Evolutionary conservation across 2,797 vertebrate genomes (phyloP), one percentile per base, ranked within the genome.

Genomic region (Lagodon rhomboides): DNA sequence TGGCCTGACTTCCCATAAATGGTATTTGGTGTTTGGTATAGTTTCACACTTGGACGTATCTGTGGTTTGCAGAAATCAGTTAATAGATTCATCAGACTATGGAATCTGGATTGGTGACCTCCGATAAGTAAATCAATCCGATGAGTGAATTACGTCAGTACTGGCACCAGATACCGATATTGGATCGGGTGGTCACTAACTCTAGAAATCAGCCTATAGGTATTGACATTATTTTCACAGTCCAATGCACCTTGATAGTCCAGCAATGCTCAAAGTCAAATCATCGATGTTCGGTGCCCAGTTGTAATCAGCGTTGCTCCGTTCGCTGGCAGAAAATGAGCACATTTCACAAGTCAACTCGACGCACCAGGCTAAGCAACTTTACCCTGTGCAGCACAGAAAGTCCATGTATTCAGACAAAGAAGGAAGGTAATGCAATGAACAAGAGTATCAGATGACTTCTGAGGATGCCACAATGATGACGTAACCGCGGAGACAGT

Each of bases 371-470:
- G 56, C 69, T 70, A n/a, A 55, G 59, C 53, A 65, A 18, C 2
- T 6, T n/a, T 17, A 17, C 62, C 74, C 23, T 12, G 56, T 73
- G 54, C 53, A 27, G 64, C 16, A 25, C 22, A 65, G 41, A 75
- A 85, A 72, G 66, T 65, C 60, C 30, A 38, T 47, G 46, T 61
- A 73, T 56, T 64, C 73, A 75, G 17, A 55, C 53, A 58, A 73
- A 44, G 44, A 62, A 73, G 44, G 44, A 62, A 43, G 54, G 63
- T 67, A 82, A 75, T 60, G 47, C 15, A 82, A 71, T 68, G 44
- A 76, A 80, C 77, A 71, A 54, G n/a, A 73, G 64, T 62, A 84
- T 81, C 47, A 67, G 56, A 70, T 85, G 61, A 83, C 80, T 70
- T 79, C 38, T n/a, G 44, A 67, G 23, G 63, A 85, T 85, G 62